These are phyloP conservation scores for Ciconia maguari DNA, from an alignment of 2,113 vertebrate genomes.

Conservation along the genomic window DNA sequence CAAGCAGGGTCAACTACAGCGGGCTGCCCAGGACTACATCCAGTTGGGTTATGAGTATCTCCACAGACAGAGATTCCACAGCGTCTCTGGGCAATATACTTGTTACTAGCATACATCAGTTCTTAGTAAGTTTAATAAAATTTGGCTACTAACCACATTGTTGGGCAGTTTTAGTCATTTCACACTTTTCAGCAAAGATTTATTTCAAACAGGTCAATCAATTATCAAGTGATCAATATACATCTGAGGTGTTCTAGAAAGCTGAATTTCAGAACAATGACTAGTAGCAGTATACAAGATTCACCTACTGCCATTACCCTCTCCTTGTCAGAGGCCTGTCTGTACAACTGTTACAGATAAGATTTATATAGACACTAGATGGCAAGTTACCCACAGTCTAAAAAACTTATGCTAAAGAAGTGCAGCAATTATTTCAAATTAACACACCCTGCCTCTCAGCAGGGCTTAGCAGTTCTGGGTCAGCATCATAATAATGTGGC, in stretches of 20 bases:
- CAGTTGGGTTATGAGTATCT: not conserved
- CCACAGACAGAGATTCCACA: not conserved
- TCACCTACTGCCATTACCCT: not conserved
- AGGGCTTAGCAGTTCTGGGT: not conserved
- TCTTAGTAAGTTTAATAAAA: not conserved
- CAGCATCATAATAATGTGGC: not conserved
- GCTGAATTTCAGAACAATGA: not conserved
- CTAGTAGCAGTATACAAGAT: not conserved
- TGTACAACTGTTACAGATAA: not conserved
- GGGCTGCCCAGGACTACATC: not conserved
- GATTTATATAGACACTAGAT: not conserved
- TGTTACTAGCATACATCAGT: not conserved
- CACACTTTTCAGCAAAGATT: not conserved
- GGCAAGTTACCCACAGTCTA: not conserved
- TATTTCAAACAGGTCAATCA: not conserved
- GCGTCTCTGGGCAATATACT: fast-evolving
- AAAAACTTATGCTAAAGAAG: not conserved
- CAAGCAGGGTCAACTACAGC: not conserved
- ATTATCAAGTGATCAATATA: not conserved
- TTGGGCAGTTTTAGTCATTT: not conserved
- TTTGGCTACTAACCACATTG: not conserved
- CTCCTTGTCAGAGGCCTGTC: not conserved
- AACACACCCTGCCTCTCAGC: not conserved
- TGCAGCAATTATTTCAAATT: not conserved
- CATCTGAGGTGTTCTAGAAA: not conserved